Conservation (phyloP, 2,888 invertebrate species). For the Psylliodes chrysocephalus region DNA sequence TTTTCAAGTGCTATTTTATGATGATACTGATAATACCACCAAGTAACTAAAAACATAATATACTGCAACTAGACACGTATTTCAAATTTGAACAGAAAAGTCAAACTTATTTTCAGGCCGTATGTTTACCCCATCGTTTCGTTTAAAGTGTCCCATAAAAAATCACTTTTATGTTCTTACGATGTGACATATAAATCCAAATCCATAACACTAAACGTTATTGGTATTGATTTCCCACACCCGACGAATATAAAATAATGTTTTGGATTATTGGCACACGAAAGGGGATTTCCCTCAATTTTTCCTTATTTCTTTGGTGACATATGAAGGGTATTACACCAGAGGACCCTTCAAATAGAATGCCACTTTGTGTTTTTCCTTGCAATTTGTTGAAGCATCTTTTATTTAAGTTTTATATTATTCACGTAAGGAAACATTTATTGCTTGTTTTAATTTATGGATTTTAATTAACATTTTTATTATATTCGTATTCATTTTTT, state of each 20-base stretch:
- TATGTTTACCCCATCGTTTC: not conserved
- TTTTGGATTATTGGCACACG: slow-evolving; percentile 31
- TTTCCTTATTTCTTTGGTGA: slow-evolving; percentile 24
- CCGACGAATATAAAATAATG: slow-evolving; percentile 34
- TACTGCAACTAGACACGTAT: too few species aligned
- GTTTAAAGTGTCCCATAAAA: slow-evolving; percentile 7
- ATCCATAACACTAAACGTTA: slow-evolving; percentile 30
- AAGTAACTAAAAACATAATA: too few species aligned
- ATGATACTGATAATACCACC: too few species aligned
- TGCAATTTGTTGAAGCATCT: not conserved
- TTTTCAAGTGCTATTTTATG: too few species aligned
- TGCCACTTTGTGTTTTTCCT: slow-evolving; percentile 11
- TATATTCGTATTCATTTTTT: too few species aligned
- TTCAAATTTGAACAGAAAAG: too few species aligned
- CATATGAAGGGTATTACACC: slow-evolving; percentile 11
- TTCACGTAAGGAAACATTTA: too few species aligned
- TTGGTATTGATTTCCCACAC: slow-evolving; percentile 30
- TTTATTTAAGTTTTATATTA: too few species aligned
- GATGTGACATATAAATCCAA: slow-evolving; percentile 12
- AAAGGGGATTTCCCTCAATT: slow-evolving; percentile 31
- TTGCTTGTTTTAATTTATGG: too few species aligned
- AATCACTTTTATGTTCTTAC: slow-evolving; percentile 2
- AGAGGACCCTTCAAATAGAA: slow-evolving; percentile 7
- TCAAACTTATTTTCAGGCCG: too few species aligned
- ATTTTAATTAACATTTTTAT: too few species aligned